Evolutionary conservation across 2,888 invertebrate species (phyloP).

Genomic region (Ecliptopera silaceata): DNA sequence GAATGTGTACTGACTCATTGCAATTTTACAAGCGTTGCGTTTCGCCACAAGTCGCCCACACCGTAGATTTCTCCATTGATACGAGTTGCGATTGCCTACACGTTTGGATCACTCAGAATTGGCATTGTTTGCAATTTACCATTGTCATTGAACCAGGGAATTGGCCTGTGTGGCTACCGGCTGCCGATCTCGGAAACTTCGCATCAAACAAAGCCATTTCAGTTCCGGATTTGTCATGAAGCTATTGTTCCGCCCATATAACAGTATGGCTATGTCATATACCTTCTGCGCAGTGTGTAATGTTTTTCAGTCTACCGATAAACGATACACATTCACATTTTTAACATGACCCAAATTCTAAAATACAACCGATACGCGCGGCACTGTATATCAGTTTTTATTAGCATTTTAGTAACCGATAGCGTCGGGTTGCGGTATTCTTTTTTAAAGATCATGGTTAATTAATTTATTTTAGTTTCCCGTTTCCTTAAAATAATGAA

Average conservation of each 20-base stretch:
- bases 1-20: conserved; percentile 62
- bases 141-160: conserved; percentile 69
- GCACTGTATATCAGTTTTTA: conserved; percentile 33
- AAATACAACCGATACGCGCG: conserved; percentile 31
- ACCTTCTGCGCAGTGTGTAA: conserved; percentile 15
- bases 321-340: conserved; percentile 33
- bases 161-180: conserved; percentile 49
- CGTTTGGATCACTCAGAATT: conserved; percentile 53
- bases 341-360: conserved; percentile 45
- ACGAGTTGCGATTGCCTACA: conserved; percentile 62
- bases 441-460: conserved; percentile 38
- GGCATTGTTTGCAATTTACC: conserved; percentile 59
- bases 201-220: conserved; percentile 28
- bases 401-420: conserved; percentile 36
- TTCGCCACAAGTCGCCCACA: conserved; percentile 67
- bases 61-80: conserved; percentile 75
- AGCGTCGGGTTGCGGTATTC: conserved; percentile 37
- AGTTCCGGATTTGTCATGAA: conserved; percentile 28
- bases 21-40: conserved; percentile 52
- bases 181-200: conserved; percentile 23
- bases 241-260: conserved; percentile 25
- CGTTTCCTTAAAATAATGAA: conserved; percentile 57
- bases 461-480: conserved; percentile 46
- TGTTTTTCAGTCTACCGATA: conserved; percentile 31
- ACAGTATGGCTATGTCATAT: conserved; percentile 20